These are phyloP conservation scores for Mormyrus iriodes DNA, from an alignment of 2,113 vertebrate genomes.

Conservation along the genomic window DNA sequence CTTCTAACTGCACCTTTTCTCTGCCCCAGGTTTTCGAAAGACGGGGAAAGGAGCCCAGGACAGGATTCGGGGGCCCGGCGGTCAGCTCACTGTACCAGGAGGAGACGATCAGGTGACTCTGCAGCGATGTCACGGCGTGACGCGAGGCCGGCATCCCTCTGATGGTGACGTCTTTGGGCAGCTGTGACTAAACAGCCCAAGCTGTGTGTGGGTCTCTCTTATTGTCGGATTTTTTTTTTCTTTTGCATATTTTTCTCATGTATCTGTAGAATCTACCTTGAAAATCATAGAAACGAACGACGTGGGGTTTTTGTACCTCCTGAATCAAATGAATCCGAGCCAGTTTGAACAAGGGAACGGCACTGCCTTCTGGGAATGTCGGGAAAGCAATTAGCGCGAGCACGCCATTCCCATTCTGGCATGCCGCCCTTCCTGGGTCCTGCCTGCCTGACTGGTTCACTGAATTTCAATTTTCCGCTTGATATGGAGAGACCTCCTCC, in stretches of 20 bases:
- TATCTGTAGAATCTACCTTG: background rate
- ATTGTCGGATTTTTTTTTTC: background rate
- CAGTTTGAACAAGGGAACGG: background rate
- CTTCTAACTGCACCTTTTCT: slow-evolving; percentile 26
- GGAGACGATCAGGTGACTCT: slow-evolving; percentile 85
- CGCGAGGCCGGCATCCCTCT: background rate
- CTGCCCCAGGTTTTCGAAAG: slow-evolving; percentile 62
- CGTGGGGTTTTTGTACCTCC: background rate
- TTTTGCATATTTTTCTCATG: background rate
- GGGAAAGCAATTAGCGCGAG: slow-evolving; percentile 33
- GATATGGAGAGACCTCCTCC: slow-evolving; percentile 17
- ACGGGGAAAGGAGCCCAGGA: slow-evolving; percentile 69
- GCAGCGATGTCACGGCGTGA: background rate
- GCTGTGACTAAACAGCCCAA: background rate
- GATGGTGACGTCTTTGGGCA: background rate
- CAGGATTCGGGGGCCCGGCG: slow-evolving; percentile 78
- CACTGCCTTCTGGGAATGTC: slow-evolving; percentile 11
- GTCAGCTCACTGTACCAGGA: slow-evolving; percentile 91
- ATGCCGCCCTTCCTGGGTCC: background rate
- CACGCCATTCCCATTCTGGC: background rate
- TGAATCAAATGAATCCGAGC: background rate
- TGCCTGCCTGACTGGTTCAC: slow-evolving; percentile 28
- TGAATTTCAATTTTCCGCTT: slow-evolving; percentile 34
- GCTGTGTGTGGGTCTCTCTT: background rate
- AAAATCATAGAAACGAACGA: background rate